Conservation (phyloP, 2,888 invertebrate species). For the Lycophotia porphyrea region DNA sequence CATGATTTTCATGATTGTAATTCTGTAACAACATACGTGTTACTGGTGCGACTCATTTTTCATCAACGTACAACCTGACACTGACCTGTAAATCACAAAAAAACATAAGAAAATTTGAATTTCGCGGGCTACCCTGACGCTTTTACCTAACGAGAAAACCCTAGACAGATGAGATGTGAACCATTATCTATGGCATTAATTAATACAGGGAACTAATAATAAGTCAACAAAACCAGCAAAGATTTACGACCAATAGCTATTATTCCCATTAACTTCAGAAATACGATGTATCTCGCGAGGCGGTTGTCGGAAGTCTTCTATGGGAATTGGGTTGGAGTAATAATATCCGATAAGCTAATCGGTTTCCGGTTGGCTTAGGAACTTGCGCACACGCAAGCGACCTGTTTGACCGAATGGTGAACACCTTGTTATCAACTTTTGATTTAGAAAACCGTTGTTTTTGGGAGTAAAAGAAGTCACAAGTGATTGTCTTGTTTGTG, state of each 20-base stretch:
- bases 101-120: too few species aligned
- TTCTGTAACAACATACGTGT: too few species aligned
- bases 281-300: neutral
- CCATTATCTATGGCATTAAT: neutral
- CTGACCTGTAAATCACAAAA: too few species aligned
- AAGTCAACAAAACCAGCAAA: constrained; percentile 36
- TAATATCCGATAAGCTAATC: constrained; percentile 52
- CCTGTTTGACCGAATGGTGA: constrained; percentile 5
- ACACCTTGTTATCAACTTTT: constrained; percentile 12
- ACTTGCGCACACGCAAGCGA: constrained; percentile 18
- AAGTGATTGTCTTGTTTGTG: neutral
- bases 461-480: neutral
- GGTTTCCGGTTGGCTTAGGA: constrained; percentile 44
- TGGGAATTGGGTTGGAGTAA: constrained; percentile 55
- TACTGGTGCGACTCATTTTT: too few species aligned
- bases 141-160: neutral
- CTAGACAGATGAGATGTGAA: constrained; percentile 18
- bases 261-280: constrained; percentile 30
- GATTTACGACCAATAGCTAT: constrained; percentile 42
- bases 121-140: too few species aligned
- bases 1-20: too few species aligned
- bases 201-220: constrained; percentile 35
- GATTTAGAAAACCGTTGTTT: neutral
- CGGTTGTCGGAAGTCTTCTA: constrained; percentile 46
- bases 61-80: too few species aligned